Evolutionary conservation across 2,888 invertebrate species (phyloP).

Genomic region (Tubiluchus corallicola): DNA sequence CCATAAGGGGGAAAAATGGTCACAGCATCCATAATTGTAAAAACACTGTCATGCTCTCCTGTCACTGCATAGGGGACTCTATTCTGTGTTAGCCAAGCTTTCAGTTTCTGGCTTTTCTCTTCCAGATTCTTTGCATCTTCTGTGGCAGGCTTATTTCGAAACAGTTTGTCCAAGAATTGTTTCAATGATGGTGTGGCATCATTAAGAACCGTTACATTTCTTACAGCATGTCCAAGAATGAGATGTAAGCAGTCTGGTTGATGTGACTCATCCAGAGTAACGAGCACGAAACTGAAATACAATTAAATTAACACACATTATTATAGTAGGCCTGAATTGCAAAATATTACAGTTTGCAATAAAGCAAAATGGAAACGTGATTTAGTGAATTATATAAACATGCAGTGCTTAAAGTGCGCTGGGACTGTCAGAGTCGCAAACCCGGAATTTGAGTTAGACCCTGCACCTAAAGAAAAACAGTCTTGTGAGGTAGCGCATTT

Average conservation of each 20-base stretch:
- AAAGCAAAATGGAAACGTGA: too few species aligned
- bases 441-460: too few species aligned
- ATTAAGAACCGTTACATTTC: not conserved
- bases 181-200: not conserved
- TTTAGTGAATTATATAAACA: too few species aligned
- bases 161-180: not conserved
- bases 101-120: not conserved
- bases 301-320: too few species aligned
- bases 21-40: not conserved
- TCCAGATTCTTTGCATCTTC: not conserved
- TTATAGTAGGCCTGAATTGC: too few species aligned
- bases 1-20: not conserved
- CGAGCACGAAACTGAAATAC: too few species aligned
- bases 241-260: not conserved
- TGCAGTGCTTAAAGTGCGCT: too few species aligned
- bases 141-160: not conserved
- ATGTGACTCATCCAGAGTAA: not conserved
- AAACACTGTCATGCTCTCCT: not conserved
- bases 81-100: not conserved
- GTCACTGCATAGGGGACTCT: not conserved
- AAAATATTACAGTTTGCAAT: too few species aligned
- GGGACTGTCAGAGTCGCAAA: too few species aligned
- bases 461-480: too few species aligned
- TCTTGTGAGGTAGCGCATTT: too few species aligned
- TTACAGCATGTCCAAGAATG: conserved; percentile 3